Percentiles rank a stretch among this genome's conserved stretches.
Evolutionary conservation across 2,797 vertebrate genomes (phyloP).

Genomic region (Cheracebus regulus): DNA sequence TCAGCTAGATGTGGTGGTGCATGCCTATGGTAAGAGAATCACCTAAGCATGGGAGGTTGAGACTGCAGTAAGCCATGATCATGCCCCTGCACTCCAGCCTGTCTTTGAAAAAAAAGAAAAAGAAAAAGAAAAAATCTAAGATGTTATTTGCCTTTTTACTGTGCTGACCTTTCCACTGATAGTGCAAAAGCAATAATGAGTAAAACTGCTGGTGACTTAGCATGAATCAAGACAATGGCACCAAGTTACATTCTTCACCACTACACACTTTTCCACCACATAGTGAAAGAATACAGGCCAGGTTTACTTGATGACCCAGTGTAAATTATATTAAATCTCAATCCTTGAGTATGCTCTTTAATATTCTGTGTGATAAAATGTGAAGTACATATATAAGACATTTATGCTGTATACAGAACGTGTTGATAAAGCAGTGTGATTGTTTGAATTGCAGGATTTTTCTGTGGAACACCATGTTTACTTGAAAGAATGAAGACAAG

Average conservation of each 20-base stretch:
- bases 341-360: not conserved
- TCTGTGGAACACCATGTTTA: constrained; percentile 1
- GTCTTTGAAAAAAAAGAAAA: not conserved
- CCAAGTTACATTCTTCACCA: not conserved
- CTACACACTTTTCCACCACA: not conserved
- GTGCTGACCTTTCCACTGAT: not conserved
- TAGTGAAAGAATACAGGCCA: not conserved
- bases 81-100: not conserved
- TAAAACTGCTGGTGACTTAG: not conserved
- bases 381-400: not conserved
- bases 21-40: not conserved
- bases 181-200: not conserved
- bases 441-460: not conserved
- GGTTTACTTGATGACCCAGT: not conserved
- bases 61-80: not conserved
- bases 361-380: not conserved
- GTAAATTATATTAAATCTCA: constrained; percentile 13
- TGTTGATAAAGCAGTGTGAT: not conserved
- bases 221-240: not conserved
- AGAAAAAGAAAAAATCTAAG: not conserved
- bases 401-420: not conserved
- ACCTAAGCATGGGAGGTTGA: not conserved
- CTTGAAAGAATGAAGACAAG: constrained; percentile 34
- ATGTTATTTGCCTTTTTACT: not conserved
- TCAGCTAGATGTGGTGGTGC: not conserved